Base-by-base conservation (phyloP, 2,888 invertebrate genomes). In the Ptychoptera contaminata region DNA sequence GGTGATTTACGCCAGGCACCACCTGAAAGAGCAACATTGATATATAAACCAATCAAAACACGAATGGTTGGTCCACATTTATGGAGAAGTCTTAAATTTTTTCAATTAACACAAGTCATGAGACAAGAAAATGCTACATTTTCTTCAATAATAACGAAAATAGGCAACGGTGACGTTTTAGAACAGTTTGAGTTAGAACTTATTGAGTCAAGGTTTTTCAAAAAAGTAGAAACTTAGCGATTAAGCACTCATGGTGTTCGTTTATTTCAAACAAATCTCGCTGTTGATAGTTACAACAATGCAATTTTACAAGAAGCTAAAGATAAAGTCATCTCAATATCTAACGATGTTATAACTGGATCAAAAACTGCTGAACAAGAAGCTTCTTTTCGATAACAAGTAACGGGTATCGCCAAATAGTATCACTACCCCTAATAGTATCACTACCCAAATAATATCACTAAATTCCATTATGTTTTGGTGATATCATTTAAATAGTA, bases 21-120 rank as follows among this genome's bases (percentile, higher is more conserved):
- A 15, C 45, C 47, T 16, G 56, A 56, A 43, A 47, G 51, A 44
- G 45, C 53, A 8, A 59, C 57, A 41, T 54, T 52, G 29, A 53
- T 53, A 16, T 54, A 54, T 42, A 50, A 47, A 40, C 37, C 39
- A 46, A 12, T 40, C 29, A 45, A 45, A 37, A 16, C 7, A 41
- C 32, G 23, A 9, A 46, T 49, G 2, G 11, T 16, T 39, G 46
- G 46, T 15, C 42, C 43, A 2, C 2, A 12, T 16, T 12, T 46
- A n/a, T 42, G 45, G 41, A 37, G 37, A 31, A 31, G 16, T 2
- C 35, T 45, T 1, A 42, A 45, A 45, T 42, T 37, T 29, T 45
- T 8, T 23, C 32, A 45, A 45, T 15, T 45, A 16, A 40, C 4
- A 2, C 2, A 36, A 42, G 32, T 45, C n/a, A n/a, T n/a, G n/a